Conservation (phyloP, 2,113 vertebrate genomes). For the Actenoides lindsayi region DNA sequence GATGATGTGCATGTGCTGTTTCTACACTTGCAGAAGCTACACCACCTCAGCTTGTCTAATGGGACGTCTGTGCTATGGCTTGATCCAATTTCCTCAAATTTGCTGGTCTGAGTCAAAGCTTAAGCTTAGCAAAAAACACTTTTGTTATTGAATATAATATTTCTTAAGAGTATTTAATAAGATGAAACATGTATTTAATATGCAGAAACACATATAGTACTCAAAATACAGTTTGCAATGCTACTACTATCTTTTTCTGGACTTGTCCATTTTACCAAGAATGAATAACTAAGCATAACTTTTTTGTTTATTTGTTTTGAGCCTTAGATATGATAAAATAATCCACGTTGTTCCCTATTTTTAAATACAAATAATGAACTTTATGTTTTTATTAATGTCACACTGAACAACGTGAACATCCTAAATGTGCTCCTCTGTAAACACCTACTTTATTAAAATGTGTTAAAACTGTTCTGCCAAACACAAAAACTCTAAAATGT, state of each 20-base stretch:
- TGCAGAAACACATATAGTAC: neutral
- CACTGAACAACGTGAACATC: neutral
- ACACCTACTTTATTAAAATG: neutral
- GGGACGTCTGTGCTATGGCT: neutral
- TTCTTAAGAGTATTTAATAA: neutral
- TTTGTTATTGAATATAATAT: neutral
- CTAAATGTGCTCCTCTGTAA: neutral
- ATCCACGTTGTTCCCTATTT: neutral
- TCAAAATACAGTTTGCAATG: neutral
- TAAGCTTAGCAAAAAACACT: neutral
- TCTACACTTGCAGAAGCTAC: neutral
- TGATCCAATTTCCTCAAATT: neutral
- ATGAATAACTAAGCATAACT: neutral
- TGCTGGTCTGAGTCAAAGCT: neutral
- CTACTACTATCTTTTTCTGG: neutral
- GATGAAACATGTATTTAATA: neutral
- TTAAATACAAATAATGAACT: neutral
- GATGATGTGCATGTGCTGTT: neutral
- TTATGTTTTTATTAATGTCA: neutral
- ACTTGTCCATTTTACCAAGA: neutral
- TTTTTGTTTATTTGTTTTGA: neutral
- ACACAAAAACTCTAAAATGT: neutral
- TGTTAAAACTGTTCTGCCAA: neutral
- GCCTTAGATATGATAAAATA: neutral
- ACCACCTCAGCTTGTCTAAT: neutral